These are phyloP conservation scores for Andrena bicolor DNA, from an alignment of 2,888 invertebrate species.

Conservation along the genomic window DNA sequence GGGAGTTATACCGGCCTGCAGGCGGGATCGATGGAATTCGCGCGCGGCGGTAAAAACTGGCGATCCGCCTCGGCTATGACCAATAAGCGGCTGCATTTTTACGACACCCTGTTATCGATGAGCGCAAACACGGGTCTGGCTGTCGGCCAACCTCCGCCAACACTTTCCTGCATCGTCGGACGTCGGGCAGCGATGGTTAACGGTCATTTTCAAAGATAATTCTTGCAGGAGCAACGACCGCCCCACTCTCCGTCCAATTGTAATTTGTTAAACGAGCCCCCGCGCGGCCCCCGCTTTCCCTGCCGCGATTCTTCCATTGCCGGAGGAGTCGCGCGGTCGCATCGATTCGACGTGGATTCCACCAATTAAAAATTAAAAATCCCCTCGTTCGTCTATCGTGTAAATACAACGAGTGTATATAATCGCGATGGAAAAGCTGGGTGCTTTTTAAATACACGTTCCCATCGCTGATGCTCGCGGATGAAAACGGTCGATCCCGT, in stretches of 20 bases:
- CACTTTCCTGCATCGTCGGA: constrained; percentile 51
- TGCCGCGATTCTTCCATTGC: too few relatives aligned
- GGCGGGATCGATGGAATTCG: constrained; percentile 49
- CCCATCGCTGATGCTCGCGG: neutral
- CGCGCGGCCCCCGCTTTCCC: neutral
- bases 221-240: constrained; percentile 18
- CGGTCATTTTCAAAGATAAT: constrained; percentile 35
- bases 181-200: constrained; percentile 39
- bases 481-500: too few relatives aligned
- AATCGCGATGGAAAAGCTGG: neutral
- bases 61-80: constrained; percentile 44
- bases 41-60: constrained; percentile 3
- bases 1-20: constrained; percentile 1
- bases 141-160: constrained; percentile 54
- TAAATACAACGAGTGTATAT: neutral
- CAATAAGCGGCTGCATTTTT: constrained; percentile 66
- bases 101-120: constrained; percentile 65
- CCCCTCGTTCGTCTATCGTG: neutral
- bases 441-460: neutral
- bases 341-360: neutral
- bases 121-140: constrained; percentile 67
- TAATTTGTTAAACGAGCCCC: constrained; percentile 14
- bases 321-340: neutral
- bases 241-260: neutral
- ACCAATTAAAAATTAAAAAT: constrained; percentile 24